Evolutionary conservation across 2,113 vertebrate genomes (phyloP).

Genomic region (Oxyruncus cristatus): DNA sequence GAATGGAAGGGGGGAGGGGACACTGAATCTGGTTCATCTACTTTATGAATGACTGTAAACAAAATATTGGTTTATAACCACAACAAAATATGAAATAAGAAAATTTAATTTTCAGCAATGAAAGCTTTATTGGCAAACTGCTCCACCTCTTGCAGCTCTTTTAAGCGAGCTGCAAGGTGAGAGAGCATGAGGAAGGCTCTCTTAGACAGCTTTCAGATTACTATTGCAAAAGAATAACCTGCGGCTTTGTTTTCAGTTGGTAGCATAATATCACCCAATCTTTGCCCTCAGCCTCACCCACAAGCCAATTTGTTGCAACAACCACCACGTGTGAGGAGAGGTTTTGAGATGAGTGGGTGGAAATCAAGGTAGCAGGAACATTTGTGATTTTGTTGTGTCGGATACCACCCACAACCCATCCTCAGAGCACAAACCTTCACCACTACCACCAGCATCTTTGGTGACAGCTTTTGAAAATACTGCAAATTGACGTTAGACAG

Average conservation of each 20-base stretch:
- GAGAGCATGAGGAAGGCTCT: not conserved
- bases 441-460: accelerated
- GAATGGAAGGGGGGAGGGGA: not conserved
- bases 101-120: not conserved
- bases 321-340: not conserved
- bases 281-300: not conserved
- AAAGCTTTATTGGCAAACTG: not conserved
- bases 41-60: not conserved
- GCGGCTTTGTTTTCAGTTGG: not conserved
- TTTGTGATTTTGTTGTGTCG: not conserved
- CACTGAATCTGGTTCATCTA: not conserved
- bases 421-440: not conserved
- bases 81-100: not conserved
- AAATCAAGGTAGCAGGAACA: not conserved
- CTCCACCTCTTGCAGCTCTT: not conserved
- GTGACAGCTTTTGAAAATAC: not conserved
- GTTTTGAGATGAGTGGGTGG: not conserved
- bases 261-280: not conserved
- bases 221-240: not conserved
- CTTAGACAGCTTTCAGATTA: not conserved
- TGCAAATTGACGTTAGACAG: not conserved
- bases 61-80: not conserved
- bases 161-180: not conserved
- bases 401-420: not conserved
- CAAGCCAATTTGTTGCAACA: not conserved